Percentiles rank a stretch among this genome's conserved stretches.
Evolutionary conservation across 2,797 vertebrate species (phyloP).

Genomic region (Coilia nasus): DNA sequence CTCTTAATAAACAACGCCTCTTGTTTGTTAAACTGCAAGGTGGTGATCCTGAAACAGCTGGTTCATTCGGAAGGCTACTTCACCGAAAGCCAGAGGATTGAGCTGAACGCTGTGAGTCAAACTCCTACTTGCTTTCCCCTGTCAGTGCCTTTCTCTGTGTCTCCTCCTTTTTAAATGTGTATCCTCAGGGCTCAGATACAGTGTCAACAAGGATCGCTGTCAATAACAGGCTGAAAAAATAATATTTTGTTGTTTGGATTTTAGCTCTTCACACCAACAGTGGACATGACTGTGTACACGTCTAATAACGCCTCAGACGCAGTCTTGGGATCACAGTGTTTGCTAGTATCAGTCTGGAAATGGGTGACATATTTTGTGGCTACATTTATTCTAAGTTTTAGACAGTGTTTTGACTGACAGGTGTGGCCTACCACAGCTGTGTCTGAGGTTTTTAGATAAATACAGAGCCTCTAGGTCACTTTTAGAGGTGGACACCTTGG

Average conservation of each 20-base stretch:
- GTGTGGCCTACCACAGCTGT: too few relatives aligned
- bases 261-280: background rate
- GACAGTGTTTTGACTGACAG: too few relatives aligned
- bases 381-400: too few relatives aligned
- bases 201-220: background rate
- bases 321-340: too few relatives aligned
- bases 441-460: too few relatives aligned
- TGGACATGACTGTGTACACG: background rate
- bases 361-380: too few relatives aligned
- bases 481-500: too few relatives aligned
- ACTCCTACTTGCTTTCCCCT: background rate
- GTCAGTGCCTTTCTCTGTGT: background rate
- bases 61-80: slow-evolving; percentile 88
- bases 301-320: too few relatives aligned
- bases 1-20: background rate
- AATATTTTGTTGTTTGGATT: background rate
- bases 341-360: too few relatives aligned
- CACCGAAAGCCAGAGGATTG: slow-evolving; percentile 87
- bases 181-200: background rate
- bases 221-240: background rate
- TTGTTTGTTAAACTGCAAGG: slow-evolving; percentile 67
- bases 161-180: too few relatives aligned
- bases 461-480: too few relatives aligned
- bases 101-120: slow-evolving; percentile 84
- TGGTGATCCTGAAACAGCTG: slow-evolving; percentile 91